Evolutionary conservation across 2,888 invertebrate genomes (phyloP).

Genomic region (Lampropteryx suffumata): DNA sequence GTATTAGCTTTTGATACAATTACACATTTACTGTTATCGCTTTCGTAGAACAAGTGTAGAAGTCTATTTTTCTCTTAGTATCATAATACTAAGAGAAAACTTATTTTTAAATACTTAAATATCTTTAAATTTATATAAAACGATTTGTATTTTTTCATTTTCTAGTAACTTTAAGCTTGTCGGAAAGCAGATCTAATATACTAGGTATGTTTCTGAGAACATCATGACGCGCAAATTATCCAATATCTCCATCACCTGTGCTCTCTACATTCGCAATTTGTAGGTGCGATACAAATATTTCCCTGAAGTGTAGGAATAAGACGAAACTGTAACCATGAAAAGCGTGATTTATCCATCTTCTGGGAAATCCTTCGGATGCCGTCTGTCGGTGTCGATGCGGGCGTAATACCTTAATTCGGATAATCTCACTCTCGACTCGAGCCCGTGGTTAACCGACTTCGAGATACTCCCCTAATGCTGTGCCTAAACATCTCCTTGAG

Average conservation of each 20-base stretch:
- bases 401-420: constrained; percentile 72
- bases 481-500: constrained; percentile 37
- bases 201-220: constrained; percentile 20
- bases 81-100: no score
- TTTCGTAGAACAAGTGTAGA: not conserved
- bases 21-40: not conserved
- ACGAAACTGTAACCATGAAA: constrained; percentile 57
- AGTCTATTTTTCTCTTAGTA: no score
- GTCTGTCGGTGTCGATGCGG: constrained; percentile 60
- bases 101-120: no score
- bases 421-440: constrained; percentile 65
- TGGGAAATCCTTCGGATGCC: constrained; percentile 68
- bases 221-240: constrained; percentile 29
- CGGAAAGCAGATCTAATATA: constrained; percentile 25
- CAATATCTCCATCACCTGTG: constrained; percentile 29
- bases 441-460: constrained; percentile 48
- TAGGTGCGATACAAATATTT: constrained; percentile 34
- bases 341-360: constrained; percentile 73
- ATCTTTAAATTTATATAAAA: constrained; percentile 31
- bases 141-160: constrained; percentile 33
- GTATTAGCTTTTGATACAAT: constrained; percentile 2
- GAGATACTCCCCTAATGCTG: constrained; percentile 43
- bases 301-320: constrained; percentile 28
- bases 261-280: constrained; percentile 21
- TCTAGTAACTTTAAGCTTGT: constrained; percentile 25